These are phyloP conservation scores for Scelioninae gen. 1 DNA, from an alignment of 2,888 invertebrate genomes.

Conservation along the genomic window DNA sequence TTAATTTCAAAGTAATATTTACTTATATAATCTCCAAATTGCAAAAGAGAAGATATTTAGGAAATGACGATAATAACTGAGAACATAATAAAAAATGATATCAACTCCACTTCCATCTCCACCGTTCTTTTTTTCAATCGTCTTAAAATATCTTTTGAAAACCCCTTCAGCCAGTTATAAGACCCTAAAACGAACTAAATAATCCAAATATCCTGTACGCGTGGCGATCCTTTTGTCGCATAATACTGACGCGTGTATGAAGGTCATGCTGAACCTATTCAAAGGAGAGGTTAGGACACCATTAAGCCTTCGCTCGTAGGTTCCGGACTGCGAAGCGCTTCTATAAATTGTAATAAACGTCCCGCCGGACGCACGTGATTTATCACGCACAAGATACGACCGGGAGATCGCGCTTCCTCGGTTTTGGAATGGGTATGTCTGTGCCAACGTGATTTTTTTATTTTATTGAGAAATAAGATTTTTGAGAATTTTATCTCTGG, in stretches of 20 bases:
- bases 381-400: slow-evolving; percentile 53
- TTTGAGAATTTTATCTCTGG: slow-evolving; percentile 46
- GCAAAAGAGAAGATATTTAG: too few relatives aligned
- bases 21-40: too few relatives aligned
- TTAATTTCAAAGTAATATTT: too few relatives aligned
- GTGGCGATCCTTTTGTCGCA: slow-evolving; percentile 3
- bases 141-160: too few relatives aligned
- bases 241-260: slow-evolving; percentile 18
- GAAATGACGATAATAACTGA: too few relatives aligned
- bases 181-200: slow-evolving; percentile 2
- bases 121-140: too few relatives aligned
- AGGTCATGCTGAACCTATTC: slow-evolving; percentile 44
- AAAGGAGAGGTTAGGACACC: slow-evolving; percentile 53
- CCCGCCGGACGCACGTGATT: slow-evolving; percentile 63
- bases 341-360: slow-evolving; percentile 70
- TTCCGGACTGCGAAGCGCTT: slow-evolving; percentile 53
- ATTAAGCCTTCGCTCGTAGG: slow-evolving; percentile 52
- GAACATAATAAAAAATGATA: too few relatives aligned
- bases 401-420: slow-evolving; percentile 37
- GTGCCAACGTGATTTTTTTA: slow-evolving; percentile 52
- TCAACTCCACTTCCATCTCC: too few relatives aligned
- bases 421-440: slow-evolving; percentile 44
- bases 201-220: slow-evolving; percentile 21
- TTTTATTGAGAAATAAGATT: slow-evolving; percentile 51
- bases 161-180: too few relatives aligned